These are phyloP conservation scores for Megamerina dolium DNA, from an alignment of 2,888 invertebrate species.

Conservation along the genomic window DNA sequence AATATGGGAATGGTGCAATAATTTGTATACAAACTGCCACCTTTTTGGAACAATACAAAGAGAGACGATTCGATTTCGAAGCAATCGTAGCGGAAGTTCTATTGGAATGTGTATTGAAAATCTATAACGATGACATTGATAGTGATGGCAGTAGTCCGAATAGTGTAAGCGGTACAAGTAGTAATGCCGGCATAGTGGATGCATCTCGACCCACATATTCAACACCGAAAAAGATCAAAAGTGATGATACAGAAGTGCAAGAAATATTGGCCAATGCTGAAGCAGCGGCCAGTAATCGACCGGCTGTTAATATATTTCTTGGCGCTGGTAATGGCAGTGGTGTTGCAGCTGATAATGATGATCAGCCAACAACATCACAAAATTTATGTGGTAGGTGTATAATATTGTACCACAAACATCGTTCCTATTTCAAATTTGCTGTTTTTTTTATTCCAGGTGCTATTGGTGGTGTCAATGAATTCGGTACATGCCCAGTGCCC, in stretches of 20 bases:
- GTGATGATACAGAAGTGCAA: constrained; percentile 49
- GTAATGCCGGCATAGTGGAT: constrained; percentile 32
- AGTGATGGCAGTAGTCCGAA: constrained; percentile 16
- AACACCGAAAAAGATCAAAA: constrained; percentile 50
- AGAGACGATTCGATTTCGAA: constrained; percentile 42
- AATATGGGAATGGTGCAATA: constrained; percentile 54
- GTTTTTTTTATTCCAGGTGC: not conserved
- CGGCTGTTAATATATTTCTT: constrained; percentile 10
- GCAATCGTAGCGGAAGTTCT: constrained; percentile 61
- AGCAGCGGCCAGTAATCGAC: constrained; percentile 18
- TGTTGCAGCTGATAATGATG: constrained; percentile 13
- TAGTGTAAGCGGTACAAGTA: constrained; percentile 13
- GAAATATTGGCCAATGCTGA: constrained; percentile 42
- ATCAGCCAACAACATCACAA: constrained; percentile 29
- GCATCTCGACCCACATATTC: constrained; percentile 29
- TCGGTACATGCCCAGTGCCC: constrained; percentile 20
- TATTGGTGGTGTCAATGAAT: not conserved
- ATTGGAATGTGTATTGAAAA: constrained; percentile 44
- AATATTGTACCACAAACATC: not conserved
- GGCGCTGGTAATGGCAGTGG: constrained; percentile 14
- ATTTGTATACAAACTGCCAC: constrained; percentile 57
- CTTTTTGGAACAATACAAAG: constrained; percentile 53
- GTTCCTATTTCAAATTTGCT: too few species aligned
- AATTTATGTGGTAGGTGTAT: constrained; percentile 18
- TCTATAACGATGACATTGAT: constrained; percentile 41